A percentile compares a stretch with the other conserved stretches of the same genome.
These are phyloP conservation scores for Ursus arctos DNA, from an alignment of 2,113 vertebrate genomes.

Conservation along the genomic window DNA sequence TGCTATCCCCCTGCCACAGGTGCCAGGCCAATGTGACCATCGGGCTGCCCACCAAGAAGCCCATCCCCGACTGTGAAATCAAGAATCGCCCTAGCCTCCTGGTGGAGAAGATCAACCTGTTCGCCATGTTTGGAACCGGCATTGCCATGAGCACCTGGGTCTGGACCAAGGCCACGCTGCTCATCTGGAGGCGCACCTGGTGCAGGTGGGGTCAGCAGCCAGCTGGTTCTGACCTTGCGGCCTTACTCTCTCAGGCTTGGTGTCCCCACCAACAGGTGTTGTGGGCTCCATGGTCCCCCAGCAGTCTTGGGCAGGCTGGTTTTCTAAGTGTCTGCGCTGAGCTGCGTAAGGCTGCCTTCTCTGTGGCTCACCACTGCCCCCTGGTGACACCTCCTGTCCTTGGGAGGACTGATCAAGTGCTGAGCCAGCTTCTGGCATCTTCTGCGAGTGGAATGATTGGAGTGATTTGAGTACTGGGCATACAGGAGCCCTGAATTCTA, in stretches of 20 bases:
- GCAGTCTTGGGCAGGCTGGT: neutral
- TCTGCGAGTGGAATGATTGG: neutral
- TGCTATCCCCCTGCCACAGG: conserved; percentile 78
- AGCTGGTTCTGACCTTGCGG: neutral
- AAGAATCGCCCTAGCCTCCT: conserved; percentile 97
- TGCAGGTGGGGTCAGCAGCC: conserved; percentile 90
- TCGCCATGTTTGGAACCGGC: conserved; percentile 99
- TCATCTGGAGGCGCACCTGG: conserved; percentile 99
- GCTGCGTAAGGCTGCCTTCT: neutral
- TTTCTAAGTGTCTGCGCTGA: neutral
- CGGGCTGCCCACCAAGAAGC: conserved; percentile 96
- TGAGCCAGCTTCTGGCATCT: neutral
- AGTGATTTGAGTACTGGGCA: neutral
- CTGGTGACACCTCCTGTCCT: conserved; percentile 38
- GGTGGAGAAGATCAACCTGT: conserved; percentile 99
- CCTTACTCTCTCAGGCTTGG: neutral
- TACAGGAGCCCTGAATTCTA: neutral
- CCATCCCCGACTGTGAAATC: conserved; percentile 96
- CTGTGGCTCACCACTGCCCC: conserved; percentile 51
- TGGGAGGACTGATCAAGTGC: neutral
- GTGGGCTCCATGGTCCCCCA: neutral
- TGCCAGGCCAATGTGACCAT: conserved; percentile 99
- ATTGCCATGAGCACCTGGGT: conserved; percentile 99
- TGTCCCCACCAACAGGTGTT: neutral
- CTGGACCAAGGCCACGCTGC: conserved; percentile 98